phyloP scores from a whole-genome alignment of 2,797 vertebrate species.

The Chelmon rostratus region DNA sequence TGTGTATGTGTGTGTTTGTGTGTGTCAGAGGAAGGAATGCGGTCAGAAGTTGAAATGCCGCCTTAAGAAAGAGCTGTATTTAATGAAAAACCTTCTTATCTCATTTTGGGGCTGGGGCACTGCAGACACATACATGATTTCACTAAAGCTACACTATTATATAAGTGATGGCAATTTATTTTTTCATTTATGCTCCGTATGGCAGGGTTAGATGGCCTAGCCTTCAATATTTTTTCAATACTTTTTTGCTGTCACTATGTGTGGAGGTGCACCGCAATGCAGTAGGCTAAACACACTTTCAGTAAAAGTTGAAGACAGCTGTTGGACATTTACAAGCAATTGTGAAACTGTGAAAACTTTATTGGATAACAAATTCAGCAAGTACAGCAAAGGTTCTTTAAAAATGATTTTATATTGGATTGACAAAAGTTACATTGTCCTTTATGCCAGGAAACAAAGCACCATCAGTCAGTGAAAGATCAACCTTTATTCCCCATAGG shows the following conservation, averaged over 20 bases:
- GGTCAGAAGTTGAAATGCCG: slow-evolving; percentile 22
- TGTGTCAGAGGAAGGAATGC: not conserved
- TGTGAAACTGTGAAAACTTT: not conserved
- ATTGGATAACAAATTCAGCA: not conserved
- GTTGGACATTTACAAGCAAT: not conserved
- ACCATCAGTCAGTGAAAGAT: not conserved
- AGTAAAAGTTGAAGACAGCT: not conserved
- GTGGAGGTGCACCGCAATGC: not conserved
- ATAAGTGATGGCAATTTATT: not conserved
- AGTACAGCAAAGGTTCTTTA: not conserved
- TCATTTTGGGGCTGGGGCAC: slow-evolving; percentile 1
- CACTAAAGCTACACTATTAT: not conserved
- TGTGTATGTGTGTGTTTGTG: not conserved
- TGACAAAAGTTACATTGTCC: not conserved
- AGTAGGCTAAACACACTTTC: not conserved
- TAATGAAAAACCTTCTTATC: slow-evolving; percentile 12
- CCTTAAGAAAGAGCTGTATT: not conserved
- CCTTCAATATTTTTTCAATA: not conserved
- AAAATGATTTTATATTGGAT: not conserved
- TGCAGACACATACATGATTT: not conserved
- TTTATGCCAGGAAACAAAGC: not conserved
- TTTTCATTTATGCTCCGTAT: not conserved
- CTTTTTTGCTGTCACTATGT: not conserved
- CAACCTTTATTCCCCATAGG: not conserved
- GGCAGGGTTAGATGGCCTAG: not conserved